Base-by-base conservation (phyloP, 2,888 invertebrate genomes). In the Cybosia mesomella region DNA sequence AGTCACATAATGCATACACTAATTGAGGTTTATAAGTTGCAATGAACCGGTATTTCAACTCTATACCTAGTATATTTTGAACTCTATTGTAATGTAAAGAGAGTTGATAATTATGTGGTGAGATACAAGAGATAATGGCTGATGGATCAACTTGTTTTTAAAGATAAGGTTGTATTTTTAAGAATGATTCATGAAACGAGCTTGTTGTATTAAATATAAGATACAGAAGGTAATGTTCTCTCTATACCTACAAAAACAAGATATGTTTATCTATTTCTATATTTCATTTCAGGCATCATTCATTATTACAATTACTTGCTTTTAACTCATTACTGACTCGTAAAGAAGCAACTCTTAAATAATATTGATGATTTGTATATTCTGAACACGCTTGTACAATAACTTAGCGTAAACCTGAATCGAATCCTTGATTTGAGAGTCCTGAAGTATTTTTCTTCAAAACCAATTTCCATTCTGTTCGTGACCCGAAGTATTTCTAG, bases 101-200 rank as follows among this genome's bases (percentile, higher is more conserved):
- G 53, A 57, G 65, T 59, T 36, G 24, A 58, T 65, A 68, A 66
- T 72, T 9, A 22, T 18, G 39, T 66, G 66, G 60, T 13, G 21
- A 63, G 59, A 59, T 70, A 70, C 15, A 54, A n/a, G 67, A 78
- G 83, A 87, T 85, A 81, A 78, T 59, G 61, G 53, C 73, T 83
- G 85, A 85, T 85, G 80, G 83, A 85, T 85, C 70, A 79, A 80
- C 79, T 83, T 85, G 82, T 85, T 87, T 84, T 83, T 77, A 68
- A 76, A 76, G 84, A 85, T 84, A 82, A 82, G 71, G 64, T 63
- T 68, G 39, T 75, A 58, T 70, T 61, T 68, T 66, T 57, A 67
- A 34, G 58, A 66, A 68, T 71, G 72, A 64, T 68, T 49, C 73
- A 75, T 66, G 68, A 63, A 67, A 72, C 66, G 65, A 67, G 73